Evolutionary conservation across 2,888 invertebrate species (phyloP), one percentile per base, ranked within the genome.

Genomic region (Orthonychiurus folsomi): DNA sequence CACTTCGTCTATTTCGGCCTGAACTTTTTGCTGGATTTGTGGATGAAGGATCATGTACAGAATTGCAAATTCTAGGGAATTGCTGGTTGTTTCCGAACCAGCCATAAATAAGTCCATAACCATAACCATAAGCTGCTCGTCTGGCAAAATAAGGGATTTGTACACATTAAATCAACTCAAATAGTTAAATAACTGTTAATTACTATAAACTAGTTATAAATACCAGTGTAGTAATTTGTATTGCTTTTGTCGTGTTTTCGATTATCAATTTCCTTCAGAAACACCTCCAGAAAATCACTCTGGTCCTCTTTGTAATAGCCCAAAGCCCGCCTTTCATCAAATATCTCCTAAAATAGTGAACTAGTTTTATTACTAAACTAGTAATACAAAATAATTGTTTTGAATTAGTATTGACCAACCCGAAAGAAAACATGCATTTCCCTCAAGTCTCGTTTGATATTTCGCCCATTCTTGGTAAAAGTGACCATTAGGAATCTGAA

Each of bases 41-140:
- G 74, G 74, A 65, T 73, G 62, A 2, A 70, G 62, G 5, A 73
- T 66, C 69, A 75, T 71, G 47, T 71, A 74, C 37, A 75, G 57
- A 26, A 76, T 60, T 2, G 70, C 69, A 59, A 71, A 74, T 28
- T 71, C 68, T 9, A 73, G 56, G 1, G 68, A 60, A 50, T 72
- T 70, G 1, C 68, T 63, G 2, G 73, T 73, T 18, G 73, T 74
- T 60, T 74, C 74, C 2, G 66, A 63, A 2, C 63, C 70, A 24
- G 68, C 70, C 12, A 63, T 63, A 50, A 70, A 70, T n/a, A 70
- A 47, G 48, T 70, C 70, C 47, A 67, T 23, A 2, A 58, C 58
- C 28, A 67, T 62, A 1, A 65, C 63, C 1, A 67, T 56, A 63
- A 70, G 66, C 37, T 70, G 68, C 48, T 69, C 60, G 23, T 69